phyloP scores from a whole-genome alignment of 2,888 invertebrate species.

The Sarcophaga caerulescens region DNA sequence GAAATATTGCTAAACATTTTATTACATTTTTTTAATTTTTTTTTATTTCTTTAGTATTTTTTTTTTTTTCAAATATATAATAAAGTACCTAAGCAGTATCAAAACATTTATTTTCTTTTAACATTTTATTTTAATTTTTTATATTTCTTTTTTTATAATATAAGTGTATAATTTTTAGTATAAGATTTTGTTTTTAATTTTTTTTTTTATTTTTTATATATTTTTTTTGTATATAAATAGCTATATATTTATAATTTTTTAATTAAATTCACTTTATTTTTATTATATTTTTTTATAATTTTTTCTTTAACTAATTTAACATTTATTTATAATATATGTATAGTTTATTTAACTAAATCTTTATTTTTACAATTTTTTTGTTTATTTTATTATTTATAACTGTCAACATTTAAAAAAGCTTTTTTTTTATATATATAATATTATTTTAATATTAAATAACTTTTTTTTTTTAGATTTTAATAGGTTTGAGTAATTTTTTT shows the following conservation, averaged over 20 bases:
- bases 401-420: conserved; percentile 64
- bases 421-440: conserved; percentile 21
- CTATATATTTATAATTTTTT: conserved; percentile 39
- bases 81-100: conserved; percentile 67
- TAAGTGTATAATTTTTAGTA: conserved; percentile 60
- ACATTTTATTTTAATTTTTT: conserved; percentile 31
- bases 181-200: conserved; percentile 28
- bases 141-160: background rate
- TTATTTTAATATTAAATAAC: too few relatives aligned
- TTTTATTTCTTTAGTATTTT: conserved; percentile 1
- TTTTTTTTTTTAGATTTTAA: background rate
- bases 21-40: conserved; percentile 45
- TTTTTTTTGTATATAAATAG: conserved; percentile 49
- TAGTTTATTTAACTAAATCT: conserved; percentile 49
- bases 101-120: conserved; percentile 64
- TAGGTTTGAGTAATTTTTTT: conserved; percentile 28
- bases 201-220: conserved; percentile 27
- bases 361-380: conserved; percentile 37
- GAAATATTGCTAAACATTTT: conserved; percentile 45
- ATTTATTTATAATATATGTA: conserved; percentile 42
- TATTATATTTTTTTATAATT: conserved; percentile 7
- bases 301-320: conserved; percentile 10
- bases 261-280: conserved; percentile 55
- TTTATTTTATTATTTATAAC: background rate
- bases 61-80: conserved; percentile 39